Evolutionary conservation across 2,888 invertebrate genomes (phyloP).

Genomic region (Ennomos fuscantarius): DNA sequence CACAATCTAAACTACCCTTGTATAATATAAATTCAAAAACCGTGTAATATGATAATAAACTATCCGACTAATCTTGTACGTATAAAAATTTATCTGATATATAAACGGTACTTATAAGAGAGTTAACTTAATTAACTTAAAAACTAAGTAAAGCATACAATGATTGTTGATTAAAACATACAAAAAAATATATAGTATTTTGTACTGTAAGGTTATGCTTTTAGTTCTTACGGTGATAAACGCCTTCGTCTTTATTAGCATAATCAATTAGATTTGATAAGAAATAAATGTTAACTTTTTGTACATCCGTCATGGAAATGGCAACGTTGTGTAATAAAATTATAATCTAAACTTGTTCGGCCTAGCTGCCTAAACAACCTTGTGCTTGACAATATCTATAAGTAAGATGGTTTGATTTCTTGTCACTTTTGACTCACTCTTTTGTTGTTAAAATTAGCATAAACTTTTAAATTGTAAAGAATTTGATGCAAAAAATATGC

Average conservation of each 20-base stretch:
- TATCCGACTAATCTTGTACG: slow-evolving; percentile 65
- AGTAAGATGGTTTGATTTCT: slow-evolving; percentile 20
- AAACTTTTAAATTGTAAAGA: no score
- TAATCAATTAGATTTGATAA: slow-evolving; percentile 26
- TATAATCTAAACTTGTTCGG: slow-evolving; percentile 43
- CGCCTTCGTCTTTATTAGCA: slow-evolving; percentile 19
- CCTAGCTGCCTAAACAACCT: slow-evolving; percentile 54
- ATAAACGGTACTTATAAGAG: slow-evolving; percentile 54
- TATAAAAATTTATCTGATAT: slow-evolving; percentile 59
- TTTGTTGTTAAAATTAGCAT: not conserved
- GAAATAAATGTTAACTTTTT: slow-evolving; percentile 36
- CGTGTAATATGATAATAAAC: slow-evolving; percentile 49
- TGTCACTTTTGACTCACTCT: slow-evolving; percentile 25
- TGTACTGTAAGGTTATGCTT: slow-evolving; percentile 80
- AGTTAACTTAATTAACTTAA: slow-evolving; percentile 51
- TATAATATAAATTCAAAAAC: slow-evolving; percentile 51
- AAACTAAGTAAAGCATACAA: slow-evolving; percentile 80
- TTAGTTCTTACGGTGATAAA: slow-evolving; percentile 19
- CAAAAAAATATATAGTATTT: slow-evolving; percentile 78
- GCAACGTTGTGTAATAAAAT: slow-evolving; percentile 48
- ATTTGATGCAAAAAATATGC: no score
- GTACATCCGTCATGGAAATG: slow-evolving; percentile 54
- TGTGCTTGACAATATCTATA: slow-evolving; percentile 46
- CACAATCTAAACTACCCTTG: slow-evolving; percentile 63
- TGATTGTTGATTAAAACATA: slow-evolving; percentile 62